phyloP scores from a whole-genome alignment of 2,797 vertebrate species.

The Lindbergichthys nudifrons region DNA sequence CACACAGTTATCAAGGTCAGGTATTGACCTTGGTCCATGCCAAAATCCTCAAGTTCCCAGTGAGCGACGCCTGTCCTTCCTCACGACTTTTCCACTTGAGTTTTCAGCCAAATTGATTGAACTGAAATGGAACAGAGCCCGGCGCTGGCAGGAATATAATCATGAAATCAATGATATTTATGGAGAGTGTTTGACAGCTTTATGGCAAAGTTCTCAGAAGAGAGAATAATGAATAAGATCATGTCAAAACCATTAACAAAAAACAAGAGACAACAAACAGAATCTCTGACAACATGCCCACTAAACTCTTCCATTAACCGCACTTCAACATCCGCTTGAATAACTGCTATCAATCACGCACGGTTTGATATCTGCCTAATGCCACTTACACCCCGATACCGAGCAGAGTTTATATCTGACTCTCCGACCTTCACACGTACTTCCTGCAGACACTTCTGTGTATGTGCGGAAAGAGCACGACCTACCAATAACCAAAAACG shows the following conservation, averaged over 20 bases:
- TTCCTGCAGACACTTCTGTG: background rate
- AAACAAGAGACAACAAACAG: slow-evolving; percentile 28
- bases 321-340: slow-evolving; percentile 10
- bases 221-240: slow-evolving; percentile 43
- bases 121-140: slow-evolving; percentile 55
- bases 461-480: background rate
- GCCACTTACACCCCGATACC: background rate
- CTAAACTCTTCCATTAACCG: slow-evolving; percentile 5
- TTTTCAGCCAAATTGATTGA: slow-evolving; percentile 58
- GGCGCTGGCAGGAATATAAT: slow-evolving; percentile 52
- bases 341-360: slow-evolving; percentile 30
- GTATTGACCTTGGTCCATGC: slow-evolving; percentile 22
- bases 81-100: slow-evolving; percentile 50
- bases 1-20: slow-evolving; percentile 27
- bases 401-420: background rate
- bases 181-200: slow-evolving; percentile 59
- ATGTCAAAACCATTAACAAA: slow-evolving; percentile 21
- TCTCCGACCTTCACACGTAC: background rate
- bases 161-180: slow-evolving; percentile 61
- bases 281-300: slow-evolving; percentile 14
- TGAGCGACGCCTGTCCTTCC: slow-evolving; percentile 22
- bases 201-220: slow-evolving; percentile 48
- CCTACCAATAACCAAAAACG: background rate
- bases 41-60: slow-evolving; percentile 17
- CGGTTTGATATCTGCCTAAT: slow-evolving; percentile 10